Base-by-base conservation (phyloP, 2,113 vertebrate species). In the Deroptyus accipitrinus region DNA sequence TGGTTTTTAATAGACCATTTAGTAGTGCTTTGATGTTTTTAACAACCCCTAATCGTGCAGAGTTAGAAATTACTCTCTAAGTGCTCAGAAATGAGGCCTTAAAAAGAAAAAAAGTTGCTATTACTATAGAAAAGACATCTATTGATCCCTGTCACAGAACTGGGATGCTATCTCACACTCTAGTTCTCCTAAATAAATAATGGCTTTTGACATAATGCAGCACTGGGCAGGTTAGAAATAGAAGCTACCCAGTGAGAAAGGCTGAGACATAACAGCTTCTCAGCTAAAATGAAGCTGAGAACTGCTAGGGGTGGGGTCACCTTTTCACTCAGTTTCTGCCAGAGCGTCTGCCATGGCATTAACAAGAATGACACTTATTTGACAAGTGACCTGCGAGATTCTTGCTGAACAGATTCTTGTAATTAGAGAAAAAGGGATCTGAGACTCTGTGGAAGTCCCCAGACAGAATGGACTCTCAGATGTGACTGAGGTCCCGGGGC, bases 141-240 rank as follows among this genome's bases (percentile, higher is more conserved):
- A 84, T 93, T 73, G 80, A 95, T 96, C 57, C 55, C 44, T 88
- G 41, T 46, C 59, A 78, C 15, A 81, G 44, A 83, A 49, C 6
- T 10, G 37, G 33, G 27, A 76, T 91, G 35, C n/a, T 64, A 67
- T 95, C 55, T 94, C 64, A 81, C 57, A 5, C 76, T 68, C 35
- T 51, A 41, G 44, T 79, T 82, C 89, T 92, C 51, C 59, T 96
- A 85, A 95, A 96, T 96, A 95, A 96, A 93, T 93, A 92, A 95
- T 88, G 13, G 33, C 44, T 62, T 97, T 95, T 95, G 86, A 91
- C 80, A 95, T 86, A 92, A 93, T 78, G 62, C 86, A 82, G 83
- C 66, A 68, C 39, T 72, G 86, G 41, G 74, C 80, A 95, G 64
- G 42, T 94, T 94, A 90, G 90, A 94, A 96, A 94, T 80, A 95